Conservation (phyloP, 2,797 vertebrate genomes). For the Macrochelys suwanniensis region DNA sequence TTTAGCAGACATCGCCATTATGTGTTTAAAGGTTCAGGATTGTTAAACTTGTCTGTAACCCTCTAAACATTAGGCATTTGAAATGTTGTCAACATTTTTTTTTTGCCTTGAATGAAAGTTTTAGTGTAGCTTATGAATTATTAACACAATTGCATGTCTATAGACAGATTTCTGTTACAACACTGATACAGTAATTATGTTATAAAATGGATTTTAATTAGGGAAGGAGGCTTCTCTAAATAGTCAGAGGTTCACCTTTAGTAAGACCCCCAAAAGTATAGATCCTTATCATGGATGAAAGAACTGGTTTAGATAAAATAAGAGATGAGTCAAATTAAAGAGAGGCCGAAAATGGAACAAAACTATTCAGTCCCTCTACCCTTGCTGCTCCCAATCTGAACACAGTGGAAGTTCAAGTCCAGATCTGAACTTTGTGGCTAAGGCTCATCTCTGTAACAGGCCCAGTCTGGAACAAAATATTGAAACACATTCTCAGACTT, state of each 20-base stretch:
- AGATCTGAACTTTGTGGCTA: background rate
- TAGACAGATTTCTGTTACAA: background rate
- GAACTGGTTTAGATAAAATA: background rate
- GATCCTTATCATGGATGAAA: background rate
- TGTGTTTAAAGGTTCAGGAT: background rate
- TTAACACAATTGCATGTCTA: background rate
- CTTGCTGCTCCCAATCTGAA: background rate
- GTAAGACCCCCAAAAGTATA: background rate
- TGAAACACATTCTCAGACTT: background rate
- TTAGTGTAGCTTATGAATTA: background rate
- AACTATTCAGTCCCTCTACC: background rate
- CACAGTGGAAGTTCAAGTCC: background rate
- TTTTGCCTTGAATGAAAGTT: background rate
- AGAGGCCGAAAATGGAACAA: background rate
- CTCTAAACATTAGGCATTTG: background rate
- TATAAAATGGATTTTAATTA: background rate
- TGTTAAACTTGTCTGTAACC: constrained; percentile 1
- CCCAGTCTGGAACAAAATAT: background rate
- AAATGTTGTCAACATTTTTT: background rate
- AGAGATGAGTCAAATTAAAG: background rate
- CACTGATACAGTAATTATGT: background rate
- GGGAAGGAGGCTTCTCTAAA: background rate
- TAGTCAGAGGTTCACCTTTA: background rate
- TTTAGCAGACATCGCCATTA: constrained; percentile 38
- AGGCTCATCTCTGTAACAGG: background rate